Conservation (phyloP, 2,113 vertebrate genomes). For the Leiothrix lutea region DNA sequence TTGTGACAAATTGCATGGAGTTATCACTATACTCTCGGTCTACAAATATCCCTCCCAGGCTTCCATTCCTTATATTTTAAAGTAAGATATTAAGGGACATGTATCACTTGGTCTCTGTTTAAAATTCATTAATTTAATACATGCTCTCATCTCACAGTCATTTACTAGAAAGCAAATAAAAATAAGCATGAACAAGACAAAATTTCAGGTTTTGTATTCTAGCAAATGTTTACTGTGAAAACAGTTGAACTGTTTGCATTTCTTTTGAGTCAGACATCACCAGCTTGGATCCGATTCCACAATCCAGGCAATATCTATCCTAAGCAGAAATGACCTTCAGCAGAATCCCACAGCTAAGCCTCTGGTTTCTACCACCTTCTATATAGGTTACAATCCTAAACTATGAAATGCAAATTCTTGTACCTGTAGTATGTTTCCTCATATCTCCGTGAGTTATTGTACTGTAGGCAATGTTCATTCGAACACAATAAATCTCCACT, state of each 20-base stretch:
- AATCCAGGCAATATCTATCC: neutral
- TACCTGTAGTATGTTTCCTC: neutral
- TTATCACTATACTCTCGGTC: neutral
- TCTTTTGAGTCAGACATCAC: neutral
- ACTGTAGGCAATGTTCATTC: conserved; percentile 29
- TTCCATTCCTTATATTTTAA: neutral
- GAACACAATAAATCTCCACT: conserved; percentile 29
- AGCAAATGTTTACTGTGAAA: conserved; percentile 25
- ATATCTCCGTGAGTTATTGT: conserved; percentile 27
- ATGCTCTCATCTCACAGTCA: neutral
- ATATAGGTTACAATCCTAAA: neutral
- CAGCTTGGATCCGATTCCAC: neutral
- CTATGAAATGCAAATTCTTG: conserved; percentile 6
- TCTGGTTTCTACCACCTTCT: neutral
- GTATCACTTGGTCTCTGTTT: neutral
- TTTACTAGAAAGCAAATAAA: conserved; percentile 26
- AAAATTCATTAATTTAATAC: neutral
- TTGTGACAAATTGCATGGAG: neutral
- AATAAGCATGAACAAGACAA: neutral
- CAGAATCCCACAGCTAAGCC: neutral
- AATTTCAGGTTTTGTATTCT: neutral
- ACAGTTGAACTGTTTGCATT: neutral
- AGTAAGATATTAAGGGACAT: neutral
- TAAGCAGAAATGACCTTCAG: conserved; percentile 17
- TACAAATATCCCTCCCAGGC: neutral